Conservation (phyloP, 2,113 vertebrate genomes). For the Leptodactylus fuscus region DNA sequence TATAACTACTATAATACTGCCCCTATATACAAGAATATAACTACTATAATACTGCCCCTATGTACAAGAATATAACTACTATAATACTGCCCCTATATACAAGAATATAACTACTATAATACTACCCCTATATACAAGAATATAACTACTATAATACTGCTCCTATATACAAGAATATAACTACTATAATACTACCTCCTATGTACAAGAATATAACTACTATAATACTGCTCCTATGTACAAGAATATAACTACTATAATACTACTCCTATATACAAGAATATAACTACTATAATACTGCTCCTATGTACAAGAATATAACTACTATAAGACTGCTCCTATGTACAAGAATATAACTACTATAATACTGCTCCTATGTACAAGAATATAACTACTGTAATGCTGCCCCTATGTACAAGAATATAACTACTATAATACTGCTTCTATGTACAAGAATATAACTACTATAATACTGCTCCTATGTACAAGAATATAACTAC, state of each 20-base stretch:
- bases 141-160: slow-evolving; percentile 11
- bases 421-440: slow-evolving; percentile 12
- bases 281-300: slow-evolving; percentile 19
- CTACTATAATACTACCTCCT: neutral
- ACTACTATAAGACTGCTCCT: neutral
- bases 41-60: neutral
- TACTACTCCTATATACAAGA: neutral
- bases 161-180: neutral
- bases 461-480: slow-evolving; percentile 1
- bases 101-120: neutral
- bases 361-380: too few species aligned
- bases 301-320: neutral
- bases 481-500: slow-evolving; percentile 1
- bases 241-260: slow-evolving; percentile 12
- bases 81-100: slow-evolving; percentile 1
- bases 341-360: too few species aligned
- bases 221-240: neutral
- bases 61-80: neutral
- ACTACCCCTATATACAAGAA: neutral
- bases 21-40: neutral
- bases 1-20: slow-evolving; percentile 9
- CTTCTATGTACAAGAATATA: neutral
- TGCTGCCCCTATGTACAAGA: neutral
- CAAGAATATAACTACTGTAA: neutral
- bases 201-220: slow-evolving; percentile 9